Base-by-base conservation (phyloP, 2,888 invertebrate genomes). In the Auanema freiburgensis region DNA sequence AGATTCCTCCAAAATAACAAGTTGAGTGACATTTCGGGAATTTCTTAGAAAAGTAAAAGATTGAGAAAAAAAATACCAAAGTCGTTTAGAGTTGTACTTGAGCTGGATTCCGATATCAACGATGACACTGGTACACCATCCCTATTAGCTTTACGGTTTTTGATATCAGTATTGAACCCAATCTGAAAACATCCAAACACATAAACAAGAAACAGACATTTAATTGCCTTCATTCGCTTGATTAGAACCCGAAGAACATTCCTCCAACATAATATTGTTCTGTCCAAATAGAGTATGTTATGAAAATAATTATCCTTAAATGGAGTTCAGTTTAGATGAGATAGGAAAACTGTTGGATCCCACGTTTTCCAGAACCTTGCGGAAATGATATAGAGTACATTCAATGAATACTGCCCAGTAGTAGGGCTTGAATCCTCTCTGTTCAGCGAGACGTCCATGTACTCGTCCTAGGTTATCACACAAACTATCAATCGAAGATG, bases 341-440 rank as follows among this genome's bases (percentile, higher is more conserved):
- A 5, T 16, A 10, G 10, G 10, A 46, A 46, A 10, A 46, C 3
- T 5, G 16, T 10, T 46, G 16, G n/a, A 25, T 18, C 49, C 41
- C 41, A 71, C 75, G 65, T 72, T 64, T 21, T 59, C 53, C 2
- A 78, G 58, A 23, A 75, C 65, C 25, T 57, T 59, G 12, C 77
- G 63, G 52, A 78, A 73, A 57, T 78, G 77, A 54, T 71, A 78
- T 23, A 78, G 50, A 14, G 76, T 76, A 59, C 77, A 78, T 46
- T 78, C 77, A 51, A 78, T 75, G 69, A 76, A 78, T 1, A 76
- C 75, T n/a, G 71, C 66, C 78, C 78, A 78, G 57, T 76, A 73
- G 52, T 78, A 70, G 8, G 78, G 69, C 16, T 67, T 71, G 63
- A 75, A 75, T 5, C 75, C 75, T 21, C 72, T 65, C 10, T 69